Evolutionary conservation across 64 coral and sea anemone genomes (phyloP).

Genomic region (Dendrophyllia cribrosa): DNA sequence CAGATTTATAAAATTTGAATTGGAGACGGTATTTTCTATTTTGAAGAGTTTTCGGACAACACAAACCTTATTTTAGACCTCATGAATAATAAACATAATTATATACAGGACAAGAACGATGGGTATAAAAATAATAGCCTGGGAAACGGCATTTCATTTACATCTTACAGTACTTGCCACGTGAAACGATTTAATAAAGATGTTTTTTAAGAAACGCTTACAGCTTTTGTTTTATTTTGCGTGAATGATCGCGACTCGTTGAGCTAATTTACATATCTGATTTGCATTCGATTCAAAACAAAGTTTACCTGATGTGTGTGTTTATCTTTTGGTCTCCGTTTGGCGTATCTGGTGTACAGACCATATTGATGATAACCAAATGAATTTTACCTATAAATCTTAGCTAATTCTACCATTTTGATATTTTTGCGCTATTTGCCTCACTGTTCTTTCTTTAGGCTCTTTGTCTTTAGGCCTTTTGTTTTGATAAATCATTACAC

Average conservation of each 20-base stretch:
- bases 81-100: conserved; percentile 6
- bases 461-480: neutral
- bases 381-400: neutral
- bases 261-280: conserved; percentile 14
- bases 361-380: neutral
- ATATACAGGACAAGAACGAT: neutral
- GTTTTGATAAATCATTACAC: neutral
- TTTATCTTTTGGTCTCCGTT: neutral
- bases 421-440: neutral
- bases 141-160: neutral
- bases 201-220: neutral
- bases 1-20: neutral
- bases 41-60: neutral
- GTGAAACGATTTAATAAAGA: neutral
- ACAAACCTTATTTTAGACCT: neutral
- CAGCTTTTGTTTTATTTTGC: conserved; percentile 1
- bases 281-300: conserved; percentile 44
- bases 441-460: neutral
- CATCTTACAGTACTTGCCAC: neutral
- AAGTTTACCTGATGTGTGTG: neutral
- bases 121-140: neutral
- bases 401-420: neutral
- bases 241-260: neutral
- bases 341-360: neutral
- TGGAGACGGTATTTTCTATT: neutral